phyloP scores from a whole-genome alignment of 2,797 vertebrate genomes.

The Ctenopoma kingsleyae region DNA sequence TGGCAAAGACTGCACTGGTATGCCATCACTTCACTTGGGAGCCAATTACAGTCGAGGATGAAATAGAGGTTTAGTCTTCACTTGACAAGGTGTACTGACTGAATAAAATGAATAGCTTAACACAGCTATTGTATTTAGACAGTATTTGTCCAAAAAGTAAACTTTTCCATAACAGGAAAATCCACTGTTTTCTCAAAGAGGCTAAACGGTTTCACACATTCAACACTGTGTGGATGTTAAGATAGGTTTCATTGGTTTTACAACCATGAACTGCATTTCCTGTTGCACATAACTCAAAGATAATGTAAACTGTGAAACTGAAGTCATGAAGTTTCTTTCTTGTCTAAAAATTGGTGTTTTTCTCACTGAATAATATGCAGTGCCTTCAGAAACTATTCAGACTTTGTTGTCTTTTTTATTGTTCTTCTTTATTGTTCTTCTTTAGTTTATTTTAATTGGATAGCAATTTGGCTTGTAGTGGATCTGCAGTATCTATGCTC shows the following conservation, averaged over 20 bases:
- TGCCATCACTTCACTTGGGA: slow-evolving; percentile 58
- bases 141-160: slow-evolving; percentile 9
- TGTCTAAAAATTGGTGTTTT: too few relatives aligned
- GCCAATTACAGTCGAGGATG: slow-evolving; percentile 65
- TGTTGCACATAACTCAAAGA: slow-evolving; percentile 23
- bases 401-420: background rate
- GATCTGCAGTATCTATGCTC: too few relatives aligned
- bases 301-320: slow-evolving; percentile 9
- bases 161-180: background rate
- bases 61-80: slow-evolving; percentile 39
- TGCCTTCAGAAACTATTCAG: background rate
- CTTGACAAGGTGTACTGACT: slow-evolving; percentile 23
- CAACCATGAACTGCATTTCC: background rate
- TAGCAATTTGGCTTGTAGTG: too few relatives aligned
- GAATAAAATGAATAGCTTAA: slow-evolving; percentile 26
- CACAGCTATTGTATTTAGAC: slow-evolving; percentile 14
- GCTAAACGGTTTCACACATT: background rate
- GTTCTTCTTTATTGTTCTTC: too few relatives aligned
- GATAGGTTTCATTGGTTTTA: slow-evolving; percentile 1
- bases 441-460: too few relatives aligned
- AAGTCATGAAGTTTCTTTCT: too few relatives aligned
- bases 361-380: too few relatives aligned
- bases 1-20: slow-evolving; percentile 32
- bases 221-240: slow-evolving; percentile 5
- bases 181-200: background rate